These are phyloP conservation scores for Drosophila malerkotliana DNA, from an alignment of 1,140 invertebrate species.

Conservation along the genomic window DNA sequence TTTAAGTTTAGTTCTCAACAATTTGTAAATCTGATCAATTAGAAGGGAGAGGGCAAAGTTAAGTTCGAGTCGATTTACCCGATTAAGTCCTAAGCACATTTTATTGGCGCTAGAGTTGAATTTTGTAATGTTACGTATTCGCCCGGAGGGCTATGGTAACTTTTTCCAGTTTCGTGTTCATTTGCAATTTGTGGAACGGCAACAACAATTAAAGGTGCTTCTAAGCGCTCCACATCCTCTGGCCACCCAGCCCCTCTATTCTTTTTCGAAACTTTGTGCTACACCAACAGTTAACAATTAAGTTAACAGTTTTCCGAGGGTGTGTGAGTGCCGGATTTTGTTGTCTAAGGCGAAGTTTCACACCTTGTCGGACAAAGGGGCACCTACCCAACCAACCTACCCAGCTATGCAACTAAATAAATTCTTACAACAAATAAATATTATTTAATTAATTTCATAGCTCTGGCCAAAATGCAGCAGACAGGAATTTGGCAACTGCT, in stretches of 20 bases:
- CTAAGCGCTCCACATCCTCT: slow-evolving; percentile 55
- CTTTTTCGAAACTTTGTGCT: background rate
- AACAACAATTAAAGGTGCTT: slow-evolving; percentile 69
- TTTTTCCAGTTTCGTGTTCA: slow-evolving; percentile 76
- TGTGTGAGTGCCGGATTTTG: slow-evolving; percentile 53
- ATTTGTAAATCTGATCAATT: slow-evolving; percentile 58
- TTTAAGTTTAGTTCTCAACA: slow-evolving; percentile 2
- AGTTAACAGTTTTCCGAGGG: slow-evolving; percentile 66
- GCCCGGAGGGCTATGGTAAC: slow-evolving; percentile 36
- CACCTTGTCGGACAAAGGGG: slow-evolving; percentile 34
- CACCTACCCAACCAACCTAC: background rate
- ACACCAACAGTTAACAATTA: slow-evolving; percentile 66
- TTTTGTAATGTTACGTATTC: slow-evolving; percentile 60
- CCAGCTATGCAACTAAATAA: slow-evolving; percentile 45
- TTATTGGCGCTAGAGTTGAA: slow-evolving; percentile 67
- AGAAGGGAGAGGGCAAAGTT: background rate
- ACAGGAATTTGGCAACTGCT: slow-evolving; percentile 27
- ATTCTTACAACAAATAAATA: slow-evolving; percentile 71
- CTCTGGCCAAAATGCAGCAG: slow-evolving; percentile 40
- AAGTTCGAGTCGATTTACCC: slow-evolving; percentile 55
- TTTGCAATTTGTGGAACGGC: slow-evolving; percentile 73
- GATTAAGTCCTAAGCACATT: slow-evolving; percentile 73
- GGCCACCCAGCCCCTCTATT: background rate
- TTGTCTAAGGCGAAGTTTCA: slow-evolving; percentile 40
- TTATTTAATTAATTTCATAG: slow-evolving; percentile 76